Base-by-base conservation (phyloP, 2,888 invertebrate genomes). In the Brassicogethes aeneus region DNA sequence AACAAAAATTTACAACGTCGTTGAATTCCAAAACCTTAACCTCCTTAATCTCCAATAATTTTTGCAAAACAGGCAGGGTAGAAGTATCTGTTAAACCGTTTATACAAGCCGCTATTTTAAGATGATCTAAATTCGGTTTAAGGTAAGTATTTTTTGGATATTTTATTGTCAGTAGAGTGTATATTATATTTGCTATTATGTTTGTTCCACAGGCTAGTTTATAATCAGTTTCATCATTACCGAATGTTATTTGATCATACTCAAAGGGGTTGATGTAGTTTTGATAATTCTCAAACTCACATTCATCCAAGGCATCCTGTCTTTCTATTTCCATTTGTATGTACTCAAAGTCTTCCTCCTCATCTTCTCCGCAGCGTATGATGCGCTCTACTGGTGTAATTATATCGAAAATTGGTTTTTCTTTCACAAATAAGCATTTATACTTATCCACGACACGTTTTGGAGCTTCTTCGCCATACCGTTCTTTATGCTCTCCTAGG, bases 271-370 rank as follows among this genome's bases (percentile, higher is more conserved):
- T 64, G 8, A 62, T 59, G 43, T 71, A 70, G 43, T 71, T 61
- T 37, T 73, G 67, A 59, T 82, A 82, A 47, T 74, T 73, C 16
- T 68, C 58, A 47, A 81, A 74, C 51, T 78, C 77, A 29, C 60
- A 60, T 34, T 74, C 69, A 59, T 77, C 75, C 34, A 79, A 54
- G 10, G 66, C 61, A 44, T 75, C 70, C 56, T 76, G 76, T 33
- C 75, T 68, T 37, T 70, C 66, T 39, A 72, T 55, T 60, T 79
- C 77, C 2, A 69, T 50, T 17, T 68, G 61, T 42, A 63, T 59
- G 48, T 67, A 64, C 2, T 57, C 43, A 33, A 64, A 59, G 46
- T 66, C 60, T 48, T 69, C 69, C 2, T 54, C 59, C 23, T 68
- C 66, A 34, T 51, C 32, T 5, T 13, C 32, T 5, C 32, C 32